phyloP scores from a whole-genome alignment of 2,888 invertebrate species.

The Argynnis bischoffii region DNA sequence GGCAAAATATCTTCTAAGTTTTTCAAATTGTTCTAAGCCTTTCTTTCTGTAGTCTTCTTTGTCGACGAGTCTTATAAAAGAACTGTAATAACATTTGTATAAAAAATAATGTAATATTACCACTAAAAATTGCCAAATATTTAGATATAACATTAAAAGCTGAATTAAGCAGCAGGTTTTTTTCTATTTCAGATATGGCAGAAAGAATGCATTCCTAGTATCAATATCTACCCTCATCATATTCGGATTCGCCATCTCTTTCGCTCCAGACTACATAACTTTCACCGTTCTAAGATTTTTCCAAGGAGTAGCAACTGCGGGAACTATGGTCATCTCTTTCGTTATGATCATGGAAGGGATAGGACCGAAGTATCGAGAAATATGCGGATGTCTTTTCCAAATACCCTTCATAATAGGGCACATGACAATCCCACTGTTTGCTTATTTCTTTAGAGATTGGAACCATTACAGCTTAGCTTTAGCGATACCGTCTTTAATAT shows the following conservation, averaged over 20 bases:
- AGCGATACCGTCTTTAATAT: conserved; percentile 82
- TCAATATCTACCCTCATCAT: conserved; percentile 85
- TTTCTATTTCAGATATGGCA: conserved; percentile 84
- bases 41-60: too few relatives aligned
- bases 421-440: conserved; percentile 83
- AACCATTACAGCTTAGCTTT: conserved; percentile 83
- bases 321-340: conserved; percentile 90
- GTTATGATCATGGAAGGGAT: conserved; percentile 86
- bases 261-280: conserved; percentile 81
- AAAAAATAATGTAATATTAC: too few relatives aligned
- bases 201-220: conserved; percentile 86
- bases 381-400: conserved; percentile 84
- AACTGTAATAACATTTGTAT: too few relatives aligned
- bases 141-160: neutral
- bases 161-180: neutral
- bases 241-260: conserved; percentile 85
- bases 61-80: too few relatives aligned
- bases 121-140: too few relatives aligned
- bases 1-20: too few relatives aligned
- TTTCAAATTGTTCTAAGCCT: too few relatives aligned
- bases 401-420: conserved; percentile 87
- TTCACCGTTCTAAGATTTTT: conserved; percentile 86
- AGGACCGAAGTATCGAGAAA: conserved; percentile 78
- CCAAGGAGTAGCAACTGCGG: conserved; percentile 88
- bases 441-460: conserved; percentile 86